Evolutionary conservation across 1,140 invertebrate species (phyloP), one percentile per base, ranked within the genome.

Genomic region (Protaetia brevitarsis): DNA sequence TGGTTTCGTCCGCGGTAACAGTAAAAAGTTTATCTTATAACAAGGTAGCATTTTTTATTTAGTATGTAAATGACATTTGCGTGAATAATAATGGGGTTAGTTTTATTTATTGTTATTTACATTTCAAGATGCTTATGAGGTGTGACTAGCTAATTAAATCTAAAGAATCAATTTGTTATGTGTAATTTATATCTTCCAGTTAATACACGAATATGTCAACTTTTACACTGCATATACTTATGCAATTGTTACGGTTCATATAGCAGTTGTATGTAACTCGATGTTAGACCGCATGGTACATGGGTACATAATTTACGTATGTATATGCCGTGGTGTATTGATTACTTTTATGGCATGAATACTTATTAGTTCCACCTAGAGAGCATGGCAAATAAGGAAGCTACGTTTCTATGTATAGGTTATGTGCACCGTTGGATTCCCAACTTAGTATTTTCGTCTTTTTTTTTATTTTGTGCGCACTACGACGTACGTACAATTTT

Each of bases 291-390:
- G 57, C 26, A 59, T 29, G 19, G n/a, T 34, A 30, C 57, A 59
- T 59, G 57, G 11, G 57, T 59, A 31, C 57, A 31, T 59, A 59
- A 59, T 59, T 59, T 59, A 59, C n/a, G n/a, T n/a, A n/a, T 59
- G 57, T 59, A 28, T 59, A 19, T 59, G 29, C 57, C 29, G 23
- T 59, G n/a, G 29, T 59, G 57, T 59, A 59, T 59, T 59, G 57
- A 59, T 59, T 27, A 59, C 57, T 28, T 59, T 59, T 59, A 59
- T 59, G 57, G 57, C 29, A 59, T 59, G 57, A 59, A 59, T 59
- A 59, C 57, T 59, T 59, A 59, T 59, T 59, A 59, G 57, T 59
- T 59, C 57, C 57, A 59, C 57, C 30, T 13, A 13, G 30, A 30
- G 57, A 59, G 29, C 57, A 59, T 28, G 26, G 29, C 57, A 30